Evolutionary conservation across 2,888 invertebrate genomes (phyloP), one percentile per base, ranked within the genome.

Genomic region (Myathropa florea): DNA sequence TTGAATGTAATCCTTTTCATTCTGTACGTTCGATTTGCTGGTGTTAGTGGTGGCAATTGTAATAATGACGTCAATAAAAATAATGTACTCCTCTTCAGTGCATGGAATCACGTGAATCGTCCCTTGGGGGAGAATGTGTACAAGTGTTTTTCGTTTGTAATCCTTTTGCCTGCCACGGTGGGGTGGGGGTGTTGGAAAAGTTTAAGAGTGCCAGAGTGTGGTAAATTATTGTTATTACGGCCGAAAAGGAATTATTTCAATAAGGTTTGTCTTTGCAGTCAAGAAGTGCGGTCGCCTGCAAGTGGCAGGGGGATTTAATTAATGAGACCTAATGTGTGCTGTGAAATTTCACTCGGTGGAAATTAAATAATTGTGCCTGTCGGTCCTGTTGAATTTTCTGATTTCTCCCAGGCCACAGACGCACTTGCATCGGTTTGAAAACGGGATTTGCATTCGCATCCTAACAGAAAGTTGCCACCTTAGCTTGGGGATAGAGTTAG

Each of bases 21-120:
- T 18, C 46, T 18, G 46, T 46, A 46, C 46, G 46, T 46, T 46
- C 46, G 46, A n/a, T 46, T 46, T 46, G 46, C 46, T 46, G 46
- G 46, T 46, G 46, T 46, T 18, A 18, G 46, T 46, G 46, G 61
- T 63, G 72, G 64, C 76, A 72, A 64, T 80, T 65, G 63, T 55
- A 80, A 80, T 83, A 80, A 80, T 83, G 75, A 65, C 57, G 65
- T 79, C 83, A 79, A 79, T 79, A 83, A 75, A 75, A 83, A 65
- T 72, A 79, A 71, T 72, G 59, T 79, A 79, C 70, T 76, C 68
- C 24, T 70, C 61, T 78, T 46, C 28, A 63, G 59, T 39, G 36
- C 36, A 75, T 65, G 60, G 60, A 72, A 39, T 77, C 73, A 79
- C 59, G 63, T 75, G 36, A 73, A 24, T 28, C 61, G 53, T 72